Evolutionary conservation across 2,797 vertebrate species (phyloP), one percentile per base, ranked within the genome.

Genomic region (Poeciliopsis paucimaculata): DNA sequence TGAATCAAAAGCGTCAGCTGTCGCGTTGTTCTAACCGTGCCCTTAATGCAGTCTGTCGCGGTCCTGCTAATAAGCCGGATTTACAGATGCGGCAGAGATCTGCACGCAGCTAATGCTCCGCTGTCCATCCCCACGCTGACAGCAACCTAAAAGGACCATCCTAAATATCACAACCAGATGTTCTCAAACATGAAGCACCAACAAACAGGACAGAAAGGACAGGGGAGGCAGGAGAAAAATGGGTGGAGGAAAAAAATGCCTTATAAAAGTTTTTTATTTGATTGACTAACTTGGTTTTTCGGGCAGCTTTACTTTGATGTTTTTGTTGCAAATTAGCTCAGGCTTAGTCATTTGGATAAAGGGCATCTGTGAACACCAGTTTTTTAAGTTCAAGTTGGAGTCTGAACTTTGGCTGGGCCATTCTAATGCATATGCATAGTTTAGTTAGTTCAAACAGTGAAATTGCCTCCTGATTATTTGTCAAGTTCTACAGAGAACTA

Each of bases 161-260:
- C 85, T 73, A 88, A 91, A 94, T 91, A 93, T 92, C 86, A 92
- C 75, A 71, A 87, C 85, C 94, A 95, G 94, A 94, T 95, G 94
- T 91, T 86, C 82, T 74, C 78, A 77, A 78, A 77, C 46, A 78
- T 86, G 79, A 89, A 84, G 82, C 83, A 73, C 77, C 62, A 68
- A 78, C 88, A 90, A 90, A 92, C 85, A 80, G 88, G 89, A 93
- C 93, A 83, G 89, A 88, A 90, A 84, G 76, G 77, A 84, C 82
- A 92, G 90, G 86, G 79, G 85, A 87, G 82, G 79, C 80, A 84
- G 80, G 80, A 51, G 31, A 77, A 86, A 88, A 79, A 77, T 79
- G 84, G 85, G 2, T 28, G 43, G n/a, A 45, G 68, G 43, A 28
- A 16, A 28, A 26, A 15, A 28, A 0, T 28, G 66, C 39, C 39